Evolutionary conservation across 2,888 invertebrate species (phyloP), one percentile per base, ranked within the genome.

Genomic region (Deilephila porcellus): DNA sequence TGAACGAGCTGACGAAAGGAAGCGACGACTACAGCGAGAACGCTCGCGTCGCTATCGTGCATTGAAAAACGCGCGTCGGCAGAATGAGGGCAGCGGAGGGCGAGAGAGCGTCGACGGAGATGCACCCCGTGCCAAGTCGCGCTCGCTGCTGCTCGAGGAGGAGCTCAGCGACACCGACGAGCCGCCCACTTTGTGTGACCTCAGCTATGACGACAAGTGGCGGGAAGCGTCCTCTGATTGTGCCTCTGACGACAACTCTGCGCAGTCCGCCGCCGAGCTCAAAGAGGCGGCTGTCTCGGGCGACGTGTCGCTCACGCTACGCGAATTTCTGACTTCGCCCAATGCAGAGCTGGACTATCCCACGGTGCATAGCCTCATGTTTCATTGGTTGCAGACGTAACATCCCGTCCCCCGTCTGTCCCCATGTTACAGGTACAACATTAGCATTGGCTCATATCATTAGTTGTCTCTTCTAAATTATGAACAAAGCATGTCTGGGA

Each of bases 371-470:
- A 94, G 93, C 83, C 93, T 94, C 79, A 94, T 94, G 94, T 93
- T 94, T 83, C 94, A 94, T 85, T 94, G 94, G 94, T 86, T 94
- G 85, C 94, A 94, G 81, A 94, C 94, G 91, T 94, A 94, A 91
- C 93, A 86, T 78, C 79, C 17, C 78, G 78, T 74, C 71, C 74
- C 75, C 59, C 79, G 56, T 74, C 29, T 75, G 63, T 75, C 77
- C 73, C 76, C 76, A 73, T 76, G 73, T 71, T 76, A 75, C 83
- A 81, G 77, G 80, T 80, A 78, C 74, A 72, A 75, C 75, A 74
- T 76, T 73, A 71, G 29, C 60, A 76, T 83, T 80, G 83, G 83
- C 84, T 82, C 79, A 79, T 82, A 78, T 82, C 77, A 76, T 77
- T 74, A 67, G 72, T 76, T 77, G 70, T 75, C 70, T 78, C 74